These are phyloP conservation scores for Chalcosyrphus nemorum DNA, from an alignment of 2,888 invertebrate species.

Conservation along the genomic window DNA sequence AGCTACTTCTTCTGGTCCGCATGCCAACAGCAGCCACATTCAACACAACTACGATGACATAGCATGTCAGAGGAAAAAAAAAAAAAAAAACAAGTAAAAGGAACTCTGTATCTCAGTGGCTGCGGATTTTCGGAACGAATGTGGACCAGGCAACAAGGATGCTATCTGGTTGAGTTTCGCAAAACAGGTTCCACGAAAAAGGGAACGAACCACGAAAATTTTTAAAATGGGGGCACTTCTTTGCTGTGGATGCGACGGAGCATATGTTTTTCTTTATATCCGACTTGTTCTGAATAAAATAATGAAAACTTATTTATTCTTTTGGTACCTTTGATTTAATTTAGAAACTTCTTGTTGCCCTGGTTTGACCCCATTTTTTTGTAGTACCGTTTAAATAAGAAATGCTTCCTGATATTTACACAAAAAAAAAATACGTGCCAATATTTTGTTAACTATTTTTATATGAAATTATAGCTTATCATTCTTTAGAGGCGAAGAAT, in stretches of 20 bases:
- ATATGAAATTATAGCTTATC: too few relatives aligned
- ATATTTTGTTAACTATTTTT: too few relatives aligned
- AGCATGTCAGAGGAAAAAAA: conserved; percentile 2
- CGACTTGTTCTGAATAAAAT: conserved; percentile 1
- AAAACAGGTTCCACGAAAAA: conserved; percentile 35
- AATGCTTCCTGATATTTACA: too few relatives aligned
- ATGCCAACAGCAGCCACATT: not conserved
- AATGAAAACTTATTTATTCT: not conserved
- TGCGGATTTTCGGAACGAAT: conserved; percentile 22
- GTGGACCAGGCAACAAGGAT: conserved; percentile 25
- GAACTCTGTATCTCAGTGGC: not conserved
- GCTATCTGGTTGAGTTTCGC: conserved; percentile 22
- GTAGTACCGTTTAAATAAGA: too few relatives aligned
- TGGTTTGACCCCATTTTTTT: not conserved
- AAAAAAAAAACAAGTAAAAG: not conserved
- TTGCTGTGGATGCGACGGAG: not conserved
- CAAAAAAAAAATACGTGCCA: too few relatives aligned
- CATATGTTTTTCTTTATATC: not conserved
- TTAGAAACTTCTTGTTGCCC: not conserved
- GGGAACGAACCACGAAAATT: conserved; percentile 7
- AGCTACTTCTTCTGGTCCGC: not conserved
- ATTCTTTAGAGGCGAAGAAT: too few relatives aligned
- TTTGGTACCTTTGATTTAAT: not conserved
- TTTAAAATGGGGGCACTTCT: conserved; percentile 13
- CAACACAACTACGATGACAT: conserved; percentile 1